Base-by-base conservation (phyloP, 1,140 invertebrate species). In the Manduca sexta region DNA sequence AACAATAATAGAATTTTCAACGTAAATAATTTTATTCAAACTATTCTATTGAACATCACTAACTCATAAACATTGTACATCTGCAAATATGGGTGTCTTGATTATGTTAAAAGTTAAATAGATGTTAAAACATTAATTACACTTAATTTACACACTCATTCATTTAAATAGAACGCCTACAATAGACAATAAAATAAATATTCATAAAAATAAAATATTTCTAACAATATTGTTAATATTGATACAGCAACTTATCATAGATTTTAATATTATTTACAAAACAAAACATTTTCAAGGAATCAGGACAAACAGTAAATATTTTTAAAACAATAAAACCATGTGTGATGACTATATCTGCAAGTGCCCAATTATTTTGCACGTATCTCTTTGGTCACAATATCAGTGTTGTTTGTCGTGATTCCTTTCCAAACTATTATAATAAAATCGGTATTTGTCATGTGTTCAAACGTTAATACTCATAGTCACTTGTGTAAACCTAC, bases 1-100 rank as follows among this genome's bases (percentile, higher is more conserved):
- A 80, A 81, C 69, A 74, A 64, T 46, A 63, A 68, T 74, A 56
- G 67, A 75, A 72, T 81, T 80, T 84, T 84, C 72, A 84, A 85
- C 82, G 78, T 85, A 85, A 85, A 85, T 85, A 85, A 85, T 82
- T 85, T 85, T 85, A 85, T 85, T 85, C 73, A 83, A 83, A 85
- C 82, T 85, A 85, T 69, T 83, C 82, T 85, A 85, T 83, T 85
- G 79, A 85, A 85, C 82, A 81, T 85, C 78, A 83, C 82, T 85
- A 85, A 85, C 73, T 82, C 76, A 85, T 83, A 79, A 80, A 83
- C 74, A 75, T 78, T 81, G 77, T 82, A 81, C 81, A 85, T 85
- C 81, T 85, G 81, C 81, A 85, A 85, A 85, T 85, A 85, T 85
- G 81, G 79, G 43, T 67, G 58, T 60, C 48, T 53, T 52, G 62